Evolutionary conservation across 2,888 invertebrate species (phyloP), one percentile per base, ranked within the genome.

Genomic region (Nomada lathburiana): DNA sequence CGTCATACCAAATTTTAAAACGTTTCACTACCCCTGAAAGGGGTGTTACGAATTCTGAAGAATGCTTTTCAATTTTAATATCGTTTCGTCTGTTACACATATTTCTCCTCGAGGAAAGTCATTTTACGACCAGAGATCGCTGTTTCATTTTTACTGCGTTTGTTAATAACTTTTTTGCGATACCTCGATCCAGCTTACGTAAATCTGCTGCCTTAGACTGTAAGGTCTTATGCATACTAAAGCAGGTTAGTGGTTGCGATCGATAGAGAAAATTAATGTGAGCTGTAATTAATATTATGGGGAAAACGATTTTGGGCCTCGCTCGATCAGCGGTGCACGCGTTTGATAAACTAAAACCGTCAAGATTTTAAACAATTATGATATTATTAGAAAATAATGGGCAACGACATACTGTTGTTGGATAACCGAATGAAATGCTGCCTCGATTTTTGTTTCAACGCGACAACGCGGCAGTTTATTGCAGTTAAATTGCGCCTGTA

Each of bases 81-180:
- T 42, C 2, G 23, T n/a, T 23, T 55, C 42, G 23, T 13, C 16
- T 1, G 2, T 16, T 42, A 13, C 20, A 47, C 16, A 3, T n/a
- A 13, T 20, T 79, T 74, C 71, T 78, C 47, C 64, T 11, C 11
- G 50, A 18, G n/a, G 42, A 23, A 20, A 65, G 11, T 20, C 47
- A 26, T 65, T 84, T 84, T 79, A 79, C 65, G 76, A 73, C 47
- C 44, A 20, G 23, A 47, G 42, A 13, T 4, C 29, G 57, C 50
- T 44, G 53, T 78, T 63, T 20, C 42, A 16, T 20, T 75, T 83
- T 83, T 75, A 78, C 59, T 72, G 26, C 65, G n/a, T 72, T 71
- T 75, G 78, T 75, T 82, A 78, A 83, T 83, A 78, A 82, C 78
- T 64, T 82, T 77, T 77, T 82, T 75, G 70, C 60, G 55, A 74